phyloP scores from a whole-genome alignment of 2,888 invertebrate genomes.

The Lacanobia wlatinum region DNA sequence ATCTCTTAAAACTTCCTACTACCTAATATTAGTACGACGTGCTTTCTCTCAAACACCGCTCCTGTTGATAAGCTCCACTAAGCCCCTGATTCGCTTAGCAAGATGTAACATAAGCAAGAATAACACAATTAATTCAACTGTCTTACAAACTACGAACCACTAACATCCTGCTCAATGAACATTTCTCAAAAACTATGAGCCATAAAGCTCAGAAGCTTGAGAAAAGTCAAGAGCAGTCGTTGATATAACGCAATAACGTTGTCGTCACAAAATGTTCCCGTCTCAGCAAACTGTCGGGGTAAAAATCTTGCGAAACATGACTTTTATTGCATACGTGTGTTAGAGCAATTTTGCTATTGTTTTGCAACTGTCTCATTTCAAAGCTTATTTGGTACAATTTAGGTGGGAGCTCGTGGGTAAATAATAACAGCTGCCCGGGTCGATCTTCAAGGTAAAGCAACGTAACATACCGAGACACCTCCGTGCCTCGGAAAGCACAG shows the following conservation, averaged over 20 bases:
- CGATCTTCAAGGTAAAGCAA: too few relatives aligned
- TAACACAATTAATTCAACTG: background rate
- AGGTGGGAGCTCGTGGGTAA: background rate
- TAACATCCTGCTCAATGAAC: background rate
- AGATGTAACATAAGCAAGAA: background rate
- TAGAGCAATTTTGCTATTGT: slow-evolving; percentile 8
- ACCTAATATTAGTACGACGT: too few relatives aligned
- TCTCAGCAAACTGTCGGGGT: slow-evolving; percentile 8
- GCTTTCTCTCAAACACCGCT: background rate
- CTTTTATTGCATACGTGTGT: slow-evolving; percentile 27
- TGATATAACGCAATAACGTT: slow-evolving; percentile 32
- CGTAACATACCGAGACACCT: too few relatives aligned
- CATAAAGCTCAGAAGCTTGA: slow-evolving; percentile 14
- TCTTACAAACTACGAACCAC: background rate
- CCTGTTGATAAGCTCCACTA: too few relatives aligned
- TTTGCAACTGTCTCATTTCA: background rate
- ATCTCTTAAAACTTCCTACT: too few relatives aligned
- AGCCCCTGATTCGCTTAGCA: background rate
- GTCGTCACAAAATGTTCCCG: slow-evolving; percentile 21
- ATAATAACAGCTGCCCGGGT: too few relatives aligned
- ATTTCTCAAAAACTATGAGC: slow-evolving; percentile 21
- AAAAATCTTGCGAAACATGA: slow-evolving; percentile 14
- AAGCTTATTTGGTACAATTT: background rate
- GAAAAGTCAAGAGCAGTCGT: slow-evolving; percentile 4
- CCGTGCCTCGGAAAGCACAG: too few relatives aligned